phyloP scores from a whole-genome alignment of 1,140 invertebrate species.

The Drosophila pseudoananassae region DNA sequence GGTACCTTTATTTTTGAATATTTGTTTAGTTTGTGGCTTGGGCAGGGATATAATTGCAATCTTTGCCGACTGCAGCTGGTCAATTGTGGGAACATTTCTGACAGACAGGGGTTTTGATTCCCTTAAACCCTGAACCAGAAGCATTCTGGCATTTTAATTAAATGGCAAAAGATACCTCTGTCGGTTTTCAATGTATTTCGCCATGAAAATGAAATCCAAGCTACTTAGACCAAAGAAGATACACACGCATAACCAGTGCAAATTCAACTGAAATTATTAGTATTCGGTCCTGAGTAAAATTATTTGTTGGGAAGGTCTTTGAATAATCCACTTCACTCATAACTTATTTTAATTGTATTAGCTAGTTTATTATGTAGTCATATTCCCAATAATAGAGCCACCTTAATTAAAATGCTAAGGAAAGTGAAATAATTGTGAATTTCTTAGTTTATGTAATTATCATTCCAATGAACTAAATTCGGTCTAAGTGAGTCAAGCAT shows the following conservation, averaged over 20 bases:
- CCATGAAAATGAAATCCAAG: neutral
- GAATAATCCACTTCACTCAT: too few species aligned
- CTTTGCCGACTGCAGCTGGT: conserved; percentile 3
- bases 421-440: too few species aligned
- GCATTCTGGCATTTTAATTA: conserved; percentile 29
- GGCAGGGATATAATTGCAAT: conserved; percentile 24
- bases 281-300: too few species aligned
- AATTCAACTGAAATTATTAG: too few species aligned
- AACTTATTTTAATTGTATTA: too few species aligned
- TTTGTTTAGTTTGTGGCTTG: conserved; percentile 58
- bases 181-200: neutral
- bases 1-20: conserved; percentile 15
- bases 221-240: neutral
- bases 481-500: too few species aligned
- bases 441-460: too few species aligned
- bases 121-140: conserved; percentile 21
- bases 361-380: too few species aligned
- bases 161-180: conserved; percentile 20
- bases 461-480: too few species aligned
- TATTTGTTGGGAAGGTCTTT: too few species aligned
- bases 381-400: too few species aligned
- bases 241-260: neutral
- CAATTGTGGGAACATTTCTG: conserved; percentile 30
- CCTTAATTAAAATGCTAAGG: too few species aligned
- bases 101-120: conserved; percentile 19